Conservation (phyloP, 2,888 invertebrate genomes). For the Atrina japonica region DNA sequence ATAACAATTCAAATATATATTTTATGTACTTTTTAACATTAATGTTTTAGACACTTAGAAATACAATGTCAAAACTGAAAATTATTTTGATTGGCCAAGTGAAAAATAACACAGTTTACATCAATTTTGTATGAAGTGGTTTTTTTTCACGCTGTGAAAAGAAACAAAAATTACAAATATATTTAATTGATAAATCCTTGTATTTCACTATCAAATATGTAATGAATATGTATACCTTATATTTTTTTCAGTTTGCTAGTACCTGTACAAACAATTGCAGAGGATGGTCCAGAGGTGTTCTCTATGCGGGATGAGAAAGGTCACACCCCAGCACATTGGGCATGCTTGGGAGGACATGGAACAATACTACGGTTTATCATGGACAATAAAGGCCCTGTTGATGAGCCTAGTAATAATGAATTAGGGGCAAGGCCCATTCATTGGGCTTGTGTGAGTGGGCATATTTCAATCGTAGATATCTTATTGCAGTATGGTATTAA, state of each 20-base stretch:
- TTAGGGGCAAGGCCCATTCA: conserved; percentile 95
- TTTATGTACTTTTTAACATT: no score
- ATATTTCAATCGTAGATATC: conserved; percentile 92
- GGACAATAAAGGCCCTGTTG: conserved; percentile 88
- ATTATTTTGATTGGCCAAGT: no score
- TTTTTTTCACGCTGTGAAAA: not conserved
- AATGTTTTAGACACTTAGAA: no score
- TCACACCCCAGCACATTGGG: conserved; percentile 96
- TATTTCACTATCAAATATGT: no score
- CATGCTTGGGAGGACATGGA: conserved; percentile 93
- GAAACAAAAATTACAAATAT: not conserved
- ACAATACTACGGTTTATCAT: conserved; percentile 92
- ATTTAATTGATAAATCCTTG: no score
- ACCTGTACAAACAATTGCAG: conserved; percentile 91
- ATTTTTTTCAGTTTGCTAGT: conserved; percentile 86
- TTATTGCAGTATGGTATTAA: conserved; percentile 87
- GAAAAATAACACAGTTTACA: no score
- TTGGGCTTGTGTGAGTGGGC: conserved; percentile 96
- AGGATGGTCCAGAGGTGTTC: conserved; percentile 88
- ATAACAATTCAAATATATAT: no score
- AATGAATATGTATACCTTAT: conserved; percentile 1
- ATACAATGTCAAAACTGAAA: no score
- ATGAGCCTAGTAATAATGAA: conserved; percentile 92
- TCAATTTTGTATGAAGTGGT: no score
- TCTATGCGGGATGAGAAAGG: conserved; percentile 94